Base-by-base conservation (phyloP, 2,113 vertebrate genomes). In the Jacana jacana region DNA sequence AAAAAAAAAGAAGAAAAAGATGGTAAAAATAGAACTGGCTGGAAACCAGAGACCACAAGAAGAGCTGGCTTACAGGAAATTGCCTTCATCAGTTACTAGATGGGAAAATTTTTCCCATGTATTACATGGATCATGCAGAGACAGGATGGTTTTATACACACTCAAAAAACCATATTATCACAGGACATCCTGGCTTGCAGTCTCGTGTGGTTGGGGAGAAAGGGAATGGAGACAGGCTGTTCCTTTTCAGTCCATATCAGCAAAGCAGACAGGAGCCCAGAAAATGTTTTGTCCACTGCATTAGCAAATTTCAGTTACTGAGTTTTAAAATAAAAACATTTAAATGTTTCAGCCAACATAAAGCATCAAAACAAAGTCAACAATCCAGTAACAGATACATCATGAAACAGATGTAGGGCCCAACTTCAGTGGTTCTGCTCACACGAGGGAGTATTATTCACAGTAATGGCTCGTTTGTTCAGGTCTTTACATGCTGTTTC, bases 21-120 rank as follows among this genome's bases (percentile, higher is more conserved):
- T 1, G 7, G 39, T 88, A 97, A 97, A 98, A 98, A 98, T 97
- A 98, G 97, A 98, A 92, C 78, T 98, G 97, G 96, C 96, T 96
- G 37, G 63, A 97, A 95, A 95, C 89, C 97, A 98, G 95, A 86
- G 91, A 95, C 81, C 96, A 97, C 81, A 97, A 94, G 80, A 97
- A 97, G 95, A 96, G 82, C 94, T 91, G 51, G 81, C 84, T 83
- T 78, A 94, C 96, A 98, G 96, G 97, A 98, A 98, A 97, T 57
- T 78, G 89, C 95, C 85, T 79, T 96, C 97, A 94, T 94, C 89
- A 87, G 89, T 96, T 95, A 96, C 81, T 85, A 86, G 51, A 96
- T 15, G 64, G 80, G 91, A 96, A 44, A 5, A 42, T 91, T 95
- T 93, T 89, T 75, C 95, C 89, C 95, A 96, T 31, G 19, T 92